A percentile compares a stretch with the other conserved stretches of the same genome.
Evolutionary conservation across 2,888 invertebrate genomes (phyloP).

Genomic region (Maniola hyperantus): DNA sequence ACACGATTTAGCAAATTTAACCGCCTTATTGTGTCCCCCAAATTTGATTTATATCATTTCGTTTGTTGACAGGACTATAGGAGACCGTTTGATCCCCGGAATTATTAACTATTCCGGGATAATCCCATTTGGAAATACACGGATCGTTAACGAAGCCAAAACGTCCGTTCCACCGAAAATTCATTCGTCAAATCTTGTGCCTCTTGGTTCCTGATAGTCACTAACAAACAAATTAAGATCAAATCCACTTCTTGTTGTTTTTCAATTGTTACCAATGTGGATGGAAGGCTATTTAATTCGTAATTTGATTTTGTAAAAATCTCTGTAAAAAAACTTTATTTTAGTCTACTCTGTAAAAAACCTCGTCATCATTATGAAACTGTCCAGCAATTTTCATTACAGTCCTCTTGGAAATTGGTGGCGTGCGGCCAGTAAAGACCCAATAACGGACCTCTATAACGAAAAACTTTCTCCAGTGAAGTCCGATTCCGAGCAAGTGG

Average conservation of each 20-base stretch:
- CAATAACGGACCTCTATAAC: too few relatives aligned
- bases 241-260: neutral
- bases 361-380: too few relatives aligned
- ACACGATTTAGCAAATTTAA: slow-evolving; percentile 44
- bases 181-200: slow-evolving; percentile 28
- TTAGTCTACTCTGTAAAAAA: too few relatives aligned
- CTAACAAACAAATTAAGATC: slow-evolving; percentile 28
- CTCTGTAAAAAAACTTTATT: too few relatives aligned
- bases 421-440: too few relatives aligned
- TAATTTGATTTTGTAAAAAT: too few relatives aligned
- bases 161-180: slow-evolving; percentile 11
- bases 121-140: slow-evolving; percentile 36
- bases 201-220: slow-evolving; percentile 29
- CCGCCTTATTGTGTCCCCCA: slow-evolving; percentile 56
- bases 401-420: too few relatives aligned
- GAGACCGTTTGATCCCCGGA: slow-evolving; percentile 54
- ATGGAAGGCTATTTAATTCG: too few relatives aligned
- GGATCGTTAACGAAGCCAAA: slow-evolving; percentile 30
- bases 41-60: slow-evolving; percentile 68
- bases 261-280: too few relatives aligned
- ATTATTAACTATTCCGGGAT: slow-evolving; percentile 41
- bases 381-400: too few relatives aligned
- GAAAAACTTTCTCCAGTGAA: too few relatives aligned
- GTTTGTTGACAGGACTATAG: slow-evolving; percentile 55
- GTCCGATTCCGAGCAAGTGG: too few relatives aligned